phyloP scores from a whole-genome alignment of 2,888 invertebrate genomes.

The Netelia inedita region DNA sequence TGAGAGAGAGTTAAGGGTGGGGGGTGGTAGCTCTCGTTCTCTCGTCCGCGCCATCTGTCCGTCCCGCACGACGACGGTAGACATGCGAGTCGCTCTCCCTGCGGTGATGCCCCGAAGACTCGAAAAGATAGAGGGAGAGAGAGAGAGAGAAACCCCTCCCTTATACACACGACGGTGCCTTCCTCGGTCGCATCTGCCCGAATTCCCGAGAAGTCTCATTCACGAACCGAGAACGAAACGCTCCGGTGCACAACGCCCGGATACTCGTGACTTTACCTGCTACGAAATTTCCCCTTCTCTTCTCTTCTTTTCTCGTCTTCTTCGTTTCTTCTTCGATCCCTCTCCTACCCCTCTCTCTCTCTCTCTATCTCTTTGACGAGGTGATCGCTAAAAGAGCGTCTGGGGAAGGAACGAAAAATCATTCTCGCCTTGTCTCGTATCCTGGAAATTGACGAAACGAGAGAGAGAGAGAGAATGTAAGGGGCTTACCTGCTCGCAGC shows the following conservation, averaged over 20 bases:
- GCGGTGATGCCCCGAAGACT: constrained; percentile 5
- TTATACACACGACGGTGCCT: constrained; percentile 44
- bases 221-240: constrained; percentile 67
- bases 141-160: constrained; percentile 59
- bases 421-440: constrained; percentile 23
- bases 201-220: constrained; percentile 79
- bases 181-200: constrained; percentile 76
- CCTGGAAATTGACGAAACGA: constrained; percentile 28
- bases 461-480: not conserved
- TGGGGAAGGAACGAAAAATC: constrained; percentile 33
- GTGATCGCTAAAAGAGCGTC: constrained; percentile 37
- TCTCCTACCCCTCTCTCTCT: constrained; percentile 56
- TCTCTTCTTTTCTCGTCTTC: constrained; percentile 73
- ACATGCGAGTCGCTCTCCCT: constrained; percentile 3
- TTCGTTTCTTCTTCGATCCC: constrained; percentile 68
- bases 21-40: constrained; percentile 29
- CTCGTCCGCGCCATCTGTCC: constrained; percentile 56
- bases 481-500: constrained; percentile 46
- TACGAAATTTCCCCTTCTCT: constrained; percentile 65
- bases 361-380: constrained; percentile 41
- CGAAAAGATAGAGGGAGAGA: constrained; percentile 46
- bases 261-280: constrained; percentile 78
- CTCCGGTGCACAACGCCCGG: constrained; percentile 56
- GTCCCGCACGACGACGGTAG: constrained; percentile 18
- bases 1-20: constrained; percentile 60